Conservation (phyloP, 2,797 vertebrate genomes). For the Corythornis leucogaster region DNA sequence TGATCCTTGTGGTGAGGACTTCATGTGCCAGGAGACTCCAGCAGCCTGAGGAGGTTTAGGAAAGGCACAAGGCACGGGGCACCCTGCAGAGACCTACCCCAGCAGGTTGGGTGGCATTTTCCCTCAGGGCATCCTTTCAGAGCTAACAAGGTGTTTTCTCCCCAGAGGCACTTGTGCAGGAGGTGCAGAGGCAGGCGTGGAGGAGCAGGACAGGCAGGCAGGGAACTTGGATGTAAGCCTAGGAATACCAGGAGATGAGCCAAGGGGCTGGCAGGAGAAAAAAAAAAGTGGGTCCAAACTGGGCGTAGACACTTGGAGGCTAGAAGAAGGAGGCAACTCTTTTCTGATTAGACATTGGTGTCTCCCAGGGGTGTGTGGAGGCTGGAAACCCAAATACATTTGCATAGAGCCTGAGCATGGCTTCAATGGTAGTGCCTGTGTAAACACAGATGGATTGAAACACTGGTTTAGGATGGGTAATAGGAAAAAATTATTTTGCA, state of each 20-base stretch:
- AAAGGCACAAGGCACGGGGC: not conserved
- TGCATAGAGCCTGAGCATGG: not conserved
- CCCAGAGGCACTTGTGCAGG: not conserved
- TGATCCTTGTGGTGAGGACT: not conserved
- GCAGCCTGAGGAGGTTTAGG: not conserved
- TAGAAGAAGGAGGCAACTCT: not conserved
- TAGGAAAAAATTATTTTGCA: not conserved
- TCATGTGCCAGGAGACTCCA: not conserved
- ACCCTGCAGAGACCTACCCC: not conserved
- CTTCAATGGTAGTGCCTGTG: accelerated
- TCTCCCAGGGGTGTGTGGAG: accelerated
- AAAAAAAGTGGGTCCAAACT: not conserved
- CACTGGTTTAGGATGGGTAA: not conserved
- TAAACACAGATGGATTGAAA: not conserved
- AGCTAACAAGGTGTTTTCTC: not conserved
- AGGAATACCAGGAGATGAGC: not conserved
- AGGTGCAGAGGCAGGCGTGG: not conserved
- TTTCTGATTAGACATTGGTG: not conserved
- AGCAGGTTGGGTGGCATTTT: not conserved
- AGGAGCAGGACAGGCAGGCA: not conserved
- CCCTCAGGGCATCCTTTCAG: not conserved
- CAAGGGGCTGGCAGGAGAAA: not conserved
- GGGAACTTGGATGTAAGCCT: not conserved
- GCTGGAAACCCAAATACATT: not conserved
- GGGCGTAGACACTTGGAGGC: not conserved